Percentiles rank a stretch among this genome's conserved stretches.
These are phyloP conservation scores for Myrmophylax atrothorax DNA, from an alignment of 2,113 vertebrate genomes.

Conservation along the genomic window DNA sequence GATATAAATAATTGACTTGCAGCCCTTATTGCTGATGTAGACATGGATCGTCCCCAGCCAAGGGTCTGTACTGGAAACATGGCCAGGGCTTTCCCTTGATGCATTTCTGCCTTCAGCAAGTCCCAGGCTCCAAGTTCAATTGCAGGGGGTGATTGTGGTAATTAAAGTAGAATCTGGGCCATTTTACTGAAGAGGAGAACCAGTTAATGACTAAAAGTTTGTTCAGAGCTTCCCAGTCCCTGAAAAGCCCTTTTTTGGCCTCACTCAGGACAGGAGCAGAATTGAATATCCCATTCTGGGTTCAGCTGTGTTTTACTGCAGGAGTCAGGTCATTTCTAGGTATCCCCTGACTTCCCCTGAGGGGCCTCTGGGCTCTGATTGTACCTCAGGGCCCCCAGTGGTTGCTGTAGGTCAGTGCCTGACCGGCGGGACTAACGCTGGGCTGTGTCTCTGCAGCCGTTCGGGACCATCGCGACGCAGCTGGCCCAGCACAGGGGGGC, in stretches of 20 bases:
- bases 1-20: not conserved
- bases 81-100: not conserved
- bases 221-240: not conserved
- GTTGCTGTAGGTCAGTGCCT: not conserved
- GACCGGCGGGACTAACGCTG: too few relatives aligned
- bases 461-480: slow-evolving; percentile 90
- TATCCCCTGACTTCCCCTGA: not conserved
- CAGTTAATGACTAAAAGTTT: not conserved
- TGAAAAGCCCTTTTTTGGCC: not conserved
- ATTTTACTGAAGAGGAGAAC: not conserved
- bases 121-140: not conserved
- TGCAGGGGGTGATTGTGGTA: not conserved
- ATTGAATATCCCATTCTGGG: not conserved
- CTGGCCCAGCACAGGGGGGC: slow-evolving; percentile 90
- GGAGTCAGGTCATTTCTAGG: not conserved
- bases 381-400: not conserved
- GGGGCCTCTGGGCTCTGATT: not conserved
- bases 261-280: not conserved
- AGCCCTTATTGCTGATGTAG: not conserved
- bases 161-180: not conserved
- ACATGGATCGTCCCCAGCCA: not conserved
- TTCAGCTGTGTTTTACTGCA: not conserved
- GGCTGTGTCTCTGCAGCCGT: slow-evolving; percentile 72
- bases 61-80: not conserved
- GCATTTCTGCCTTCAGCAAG: not conserved